A percentile compares a stretch with the other conserved stretches of the same genome.
These are phyloP conservation scores for Anisognathus igniventris DNA, from an alignment of 2,797 vertebrate species.

Conservation along the genomic window DNA sequence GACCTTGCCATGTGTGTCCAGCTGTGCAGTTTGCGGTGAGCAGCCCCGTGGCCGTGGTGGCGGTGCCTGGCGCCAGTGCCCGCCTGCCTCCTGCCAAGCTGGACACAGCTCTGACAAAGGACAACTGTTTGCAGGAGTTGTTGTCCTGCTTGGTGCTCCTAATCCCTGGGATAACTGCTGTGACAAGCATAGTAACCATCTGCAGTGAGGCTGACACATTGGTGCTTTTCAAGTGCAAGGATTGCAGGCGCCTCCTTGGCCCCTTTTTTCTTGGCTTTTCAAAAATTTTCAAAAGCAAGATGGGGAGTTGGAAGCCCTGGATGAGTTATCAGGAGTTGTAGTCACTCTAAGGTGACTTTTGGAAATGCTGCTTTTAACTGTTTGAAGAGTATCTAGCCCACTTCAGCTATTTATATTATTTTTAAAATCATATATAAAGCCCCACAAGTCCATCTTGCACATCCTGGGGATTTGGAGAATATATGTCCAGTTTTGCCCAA, in stretches of 20 bases:
- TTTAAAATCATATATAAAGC: background rate
- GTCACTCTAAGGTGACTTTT: background rate
- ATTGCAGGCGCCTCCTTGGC: fast-evolving
- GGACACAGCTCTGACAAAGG: constrained; percentile 33
- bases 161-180: constrained; percentile 19
- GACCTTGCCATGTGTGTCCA: fast-evolving
- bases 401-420: background rate
- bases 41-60: background rate
- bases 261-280: background rate
- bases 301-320: background rate
- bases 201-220: background rate
- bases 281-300: background rate
- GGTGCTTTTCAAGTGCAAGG: background rate
- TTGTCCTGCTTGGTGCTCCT: constrained; percentile 30
- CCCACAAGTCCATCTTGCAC: background rate
- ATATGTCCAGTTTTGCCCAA: background rate
- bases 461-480: background rate
- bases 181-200: constrained; percentile 4
- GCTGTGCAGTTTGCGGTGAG: background rate
- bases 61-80: constrained; percentile 8
- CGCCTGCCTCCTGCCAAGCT: constrained; percentile 5
- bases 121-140: constrained; percentile 30
- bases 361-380: background rate
- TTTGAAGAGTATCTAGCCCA: background rate
- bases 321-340: background rate